These are phyloP conservation scores for Pocillopora grandis DNA, from an alignment of 92 coral and sea anemone genomes.

Conservation along the genomic window DNA sequence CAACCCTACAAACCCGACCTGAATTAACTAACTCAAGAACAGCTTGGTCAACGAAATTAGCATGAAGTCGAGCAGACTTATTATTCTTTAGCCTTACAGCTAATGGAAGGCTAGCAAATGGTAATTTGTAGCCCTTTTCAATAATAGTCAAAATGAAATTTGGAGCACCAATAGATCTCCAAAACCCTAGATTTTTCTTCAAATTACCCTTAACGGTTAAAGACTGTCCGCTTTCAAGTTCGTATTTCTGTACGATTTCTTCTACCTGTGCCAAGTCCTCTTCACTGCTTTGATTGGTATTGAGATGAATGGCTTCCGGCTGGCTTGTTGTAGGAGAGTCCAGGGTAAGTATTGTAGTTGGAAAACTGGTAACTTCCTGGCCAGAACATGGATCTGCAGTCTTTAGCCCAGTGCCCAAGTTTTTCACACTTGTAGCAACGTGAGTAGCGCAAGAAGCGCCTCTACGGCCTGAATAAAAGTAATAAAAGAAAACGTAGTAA, in stretches of 20 bases:
- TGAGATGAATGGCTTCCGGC: constrained; percentile 16
- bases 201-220: background rate
- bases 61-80: constrained; percentile 40
- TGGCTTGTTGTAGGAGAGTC: constrained; percentile 28
- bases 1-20: constrained; percentile 31
- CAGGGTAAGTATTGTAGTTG: constrained; percentile 19
- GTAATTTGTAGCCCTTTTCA: constrained; percentile 52
- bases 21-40: constrained; percentile 31
- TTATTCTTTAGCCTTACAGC: constrained; percentile 41
- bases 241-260: constrained; percentile 15
- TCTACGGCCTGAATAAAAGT: too few relatives aligned
- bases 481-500: too few relatives aligned
- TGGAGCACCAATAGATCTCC: constrained; percentile 57
- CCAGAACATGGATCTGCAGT: background rate
- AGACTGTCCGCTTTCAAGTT: constrained; percentile 37
- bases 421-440: background rate
- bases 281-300: constrained; percentile 22
- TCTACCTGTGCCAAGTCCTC: constrained; percentile 43
- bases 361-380: constrained; percentile 23
- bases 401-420: background rate
- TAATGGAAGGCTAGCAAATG: constrained; percentile 44
- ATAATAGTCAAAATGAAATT: constrained; percentile 53
- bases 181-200: constrained; percentile 12
- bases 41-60: constrained; percentile 47
- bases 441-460: too few relatives aligned